Evolutionary conservation across 2,797 vertebrate species (phyloP).

Genomic region (Xenops minutus): DNA sequence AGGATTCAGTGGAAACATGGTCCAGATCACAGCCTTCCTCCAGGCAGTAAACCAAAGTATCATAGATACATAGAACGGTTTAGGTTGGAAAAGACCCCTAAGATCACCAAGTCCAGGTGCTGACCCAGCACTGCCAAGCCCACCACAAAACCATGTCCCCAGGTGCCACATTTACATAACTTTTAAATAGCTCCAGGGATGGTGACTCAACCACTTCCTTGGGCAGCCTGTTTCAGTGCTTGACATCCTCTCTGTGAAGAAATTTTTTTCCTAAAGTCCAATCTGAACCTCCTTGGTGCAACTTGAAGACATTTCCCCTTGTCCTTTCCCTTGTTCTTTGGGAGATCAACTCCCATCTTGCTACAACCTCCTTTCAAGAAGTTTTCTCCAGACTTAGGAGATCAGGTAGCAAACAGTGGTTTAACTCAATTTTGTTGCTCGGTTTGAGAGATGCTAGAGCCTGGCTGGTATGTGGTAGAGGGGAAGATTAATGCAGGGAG

Average conservation of each 20-base stretch:
- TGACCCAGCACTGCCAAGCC: not conserved
- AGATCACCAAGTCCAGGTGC: not conserved
- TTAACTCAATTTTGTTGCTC: not conserved
- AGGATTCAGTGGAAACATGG: not conserved
- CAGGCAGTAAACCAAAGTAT: not conserved
- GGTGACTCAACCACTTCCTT: not conserved
- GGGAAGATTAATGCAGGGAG: not conserved
- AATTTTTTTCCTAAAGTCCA: not conserved
- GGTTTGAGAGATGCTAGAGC: not conserved
- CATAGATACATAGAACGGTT: not conserved
- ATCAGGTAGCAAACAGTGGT: not conserved
- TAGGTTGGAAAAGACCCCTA: not conserved
- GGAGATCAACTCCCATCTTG: accelerated
- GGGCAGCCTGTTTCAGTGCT: not conserved
- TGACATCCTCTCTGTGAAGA: not conserved
- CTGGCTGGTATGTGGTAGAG: not conserved
- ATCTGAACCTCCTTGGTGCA: not conserved
- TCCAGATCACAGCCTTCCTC: not conserved
- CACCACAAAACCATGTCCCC: not conserved
- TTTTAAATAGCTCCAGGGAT: not conserved
- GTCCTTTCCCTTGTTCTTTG: not conserved
- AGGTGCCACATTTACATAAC: accelerated
- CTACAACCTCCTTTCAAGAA: not conserved
- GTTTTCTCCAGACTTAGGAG: not conserved
- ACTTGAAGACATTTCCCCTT: not conserved